Conservation (phyloP, 2,888 invertebrate genomes). For the Melieria omissa region DNA sequence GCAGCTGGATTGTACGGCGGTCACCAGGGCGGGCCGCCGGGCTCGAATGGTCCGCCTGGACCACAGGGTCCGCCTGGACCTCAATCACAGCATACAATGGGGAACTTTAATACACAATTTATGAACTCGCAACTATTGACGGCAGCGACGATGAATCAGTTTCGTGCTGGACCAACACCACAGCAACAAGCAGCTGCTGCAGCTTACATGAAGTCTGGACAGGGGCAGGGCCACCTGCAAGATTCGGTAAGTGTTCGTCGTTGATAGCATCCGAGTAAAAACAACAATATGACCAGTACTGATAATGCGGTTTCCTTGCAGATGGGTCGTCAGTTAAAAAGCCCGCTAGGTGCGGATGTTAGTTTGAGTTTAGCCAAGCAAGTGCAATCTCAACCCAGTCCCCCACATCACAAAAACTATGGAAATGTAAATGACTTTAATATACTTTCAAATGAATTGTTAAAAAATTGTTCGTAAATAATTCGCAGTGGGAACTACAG, state of each 20-base stretch:
- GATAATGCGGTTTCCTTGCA: constrained; percentile 41
- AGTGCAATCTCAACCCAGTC: constrained; percentile 66
- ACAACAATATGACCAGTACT: no score
- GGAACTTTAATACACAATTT: constrained; percentile 70
- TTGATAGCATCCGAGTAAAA: no score
- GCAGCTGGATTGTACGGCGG: constrained; percentile 64
- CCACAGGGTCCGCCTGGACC: constrained; percentile 57
- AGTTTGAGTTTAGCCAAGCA: constrained; percentile 66
- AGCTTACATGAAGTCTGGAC: constrained; percentile 64
- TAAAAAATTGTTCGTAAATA: not conserved
- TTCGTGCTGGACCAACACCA: constrained; percentile 64
- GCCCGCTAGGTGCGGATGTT: constrained; percentile 65
- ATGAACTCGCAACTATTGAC: constrained; percentile 74
- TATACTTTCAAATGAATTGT: no score
- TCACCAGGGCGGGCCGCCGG: constrained; percentile 60
- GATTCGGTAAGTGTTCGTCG: constrained; percentile 62
- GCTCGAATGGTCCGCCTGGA: constrained; percentile 60
- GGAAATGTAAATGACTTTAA: constrained; percentile 61
- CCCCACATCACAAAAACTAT: constrained; percentile 67
- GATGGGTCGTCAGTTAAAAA: constrained; percentile 67
- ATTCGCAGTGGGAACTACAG: constrained; percentile 64
- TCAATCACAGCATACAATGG: constrained; percentile 65
- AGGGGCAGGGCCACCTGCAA: constrained; percentile 66
- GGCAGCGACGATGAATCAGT: constrained; percentile 69
- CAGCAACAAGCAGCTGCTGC: constrained; percentile 55